phyloP scores from a whole-genome alignment of 2,888 invertebrate genomes.

The Calliopum simillimum region DNA sequence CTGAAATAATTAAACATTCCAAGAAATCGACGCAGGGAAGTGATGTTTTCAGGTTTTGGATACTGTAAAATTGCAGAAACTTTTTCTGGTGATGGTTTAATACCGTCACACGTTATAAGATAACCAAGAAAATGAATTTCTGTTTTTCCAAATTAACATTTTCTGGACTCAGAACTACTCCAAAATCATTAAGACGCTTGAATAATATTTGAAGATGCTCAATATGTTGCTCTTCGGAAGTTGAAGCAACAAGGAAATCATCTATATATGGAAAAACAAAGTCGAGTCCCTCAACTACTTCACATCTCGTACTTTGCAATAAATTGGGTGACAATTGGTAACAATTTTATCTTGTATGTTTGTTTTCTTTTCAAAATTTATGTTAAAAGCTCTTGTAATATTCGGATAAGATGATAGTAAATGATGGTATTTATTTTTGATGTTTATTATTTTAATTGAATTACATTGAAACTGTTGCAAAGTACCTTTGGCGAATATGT shows the following conservation, averaged over 20 bases:
- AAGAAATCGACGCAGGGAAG: neutral
- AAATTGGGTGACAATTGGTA: no score
- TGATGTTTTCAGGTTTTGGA: no score
- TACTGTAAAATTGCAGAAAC: no score
- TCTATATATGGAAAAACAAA: slow-evolving; percentile 37
- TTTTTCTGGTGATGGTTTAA: neutral
- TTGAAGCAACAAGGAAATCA: slow-evolving; percentile 25
- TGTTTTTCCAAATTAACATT: slow-evolving; percentile 26
- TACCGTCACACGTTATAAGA: neutral
- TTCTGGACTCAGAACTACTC: slow-evolving; percentile 29
- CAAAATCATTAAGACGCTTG: slow-evolving; percentile 14
- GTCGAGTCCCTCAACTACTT: slow-evolving; percentile 20
- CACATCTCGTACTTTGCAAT: neutral
- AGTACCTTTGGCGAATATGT: neutral
- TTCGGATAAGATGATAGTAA: no score
- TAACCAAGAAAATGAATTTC: slow-evolving; percentile 30
- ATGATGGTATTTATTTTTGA: no score
- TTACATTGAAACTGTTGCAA: no score
- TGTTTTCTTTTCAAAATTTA: no score
- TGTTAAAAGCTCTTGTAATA: no score
- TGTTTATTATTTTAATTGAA: no score
- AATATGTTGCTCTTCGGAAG: slow-evolving; percentile 22
- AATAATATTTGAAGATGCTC: slow-evolving; percentile 23
- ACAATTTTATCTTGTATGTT: no score
- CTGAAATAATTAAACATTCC: slow-evolving; percentile 6